phyloP scores from a whole-genome alignment of 2,113 vertebrate species.

The Leucosticte australis region DNA sequence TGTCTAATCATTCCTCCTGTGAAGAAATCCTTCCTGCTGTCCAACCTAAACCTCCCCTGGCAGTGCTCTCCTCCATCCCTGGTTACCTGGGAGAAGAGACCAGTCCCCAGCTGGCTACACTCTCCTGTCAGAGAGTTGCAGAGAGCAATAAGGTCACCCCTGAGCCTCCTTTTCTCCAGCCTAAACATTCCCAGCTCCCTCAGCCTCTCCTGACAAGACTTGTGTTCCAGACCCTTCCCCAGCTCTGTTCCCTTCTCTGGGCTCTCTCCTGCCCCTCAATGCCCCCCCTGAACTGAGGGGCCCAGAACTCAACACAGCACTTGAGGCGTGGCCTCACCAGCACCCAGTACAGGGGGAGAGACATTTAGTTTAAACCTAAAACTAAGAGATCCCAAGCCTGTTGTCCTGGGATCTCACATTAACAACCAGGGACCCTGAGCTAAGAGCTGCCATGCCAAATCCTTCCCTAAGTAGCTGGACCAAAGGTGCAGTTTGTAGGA shows the following conservation, averaged over 20 bases:
- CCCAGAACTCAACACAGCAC: not conserved
- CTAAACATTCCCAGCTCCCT: not conserved
- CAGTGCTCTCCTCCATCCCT: not conserved
- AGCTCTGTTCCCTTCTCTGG: not conserved
- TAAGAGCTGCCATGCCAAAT: not conserved
- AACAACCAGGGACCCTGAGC: rapidly evolving
- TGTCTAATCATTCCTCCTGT: not conserved
- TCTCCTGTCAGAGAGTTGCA: not conserved
- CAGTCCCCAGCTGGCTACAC: not conserved
- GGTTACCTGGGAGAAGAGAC: not conserved
- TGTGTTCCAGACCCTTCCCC: not conserved
- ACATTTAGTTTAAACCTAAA: not conserved
- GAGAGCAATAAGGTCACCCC: not conserved
- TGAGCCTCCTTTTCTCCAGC: not conserved
- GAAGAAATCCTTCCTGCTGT: not conserved
- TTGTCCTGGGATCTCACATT: rapidly evolving
- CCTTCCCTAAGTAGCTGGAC: not conserved
- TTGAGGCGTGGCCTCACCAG: not conserved
- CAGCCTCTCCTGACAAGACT: not conserved
- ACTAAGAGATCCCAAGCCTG: not conserved
- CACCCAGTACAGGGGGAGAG: not conserved
- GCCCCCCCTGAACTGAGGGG: not conserved
- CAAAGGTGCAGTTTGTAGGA: not conserved
- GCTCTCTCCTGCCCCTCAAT: not conserved
- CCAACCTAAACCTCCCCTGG: not conserved